Evolutionary conservation across 2,888 invertebrate species (phyloP), one percentile per base, ranked within the genome.

Genomic region (Andrena camellia): DNA sequence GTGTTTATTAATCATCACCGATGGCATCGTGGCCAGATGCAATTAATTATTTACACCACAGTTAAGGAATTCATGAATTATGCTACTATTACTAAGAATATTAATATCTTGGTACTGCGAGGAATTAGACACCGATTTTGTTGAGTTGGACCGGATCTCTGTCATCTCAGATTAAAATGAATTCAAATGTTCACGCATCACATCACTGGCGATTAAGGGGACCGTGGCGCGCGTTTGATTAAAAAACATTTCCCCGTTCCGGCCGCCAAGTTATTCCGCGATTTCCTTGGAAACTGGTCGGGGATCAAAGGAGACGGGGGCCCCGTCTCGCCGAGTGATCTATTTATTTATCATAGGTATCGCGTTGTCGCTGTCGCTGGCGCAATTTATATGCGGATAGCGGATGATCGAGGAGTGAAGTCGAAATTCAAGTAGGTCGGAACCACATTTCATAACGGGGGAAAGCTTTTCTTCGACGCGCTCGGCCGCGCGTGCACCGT

Each of bases 331-430:
- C 10, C 2, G 4, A 52, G 26, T 60, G 72, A 81, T 78, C 66
- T 71, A 83, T 78, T 82, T 82, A 82, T 83, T 83, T 78, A 82
- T 78, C 73, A 63, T 67, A 82, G 72, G 63, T 83, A 70, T 70
- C 13, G 69, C 35, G 35, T 20, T 26, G 69, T 26, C 52, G 52
- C 50, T 66, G 83, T 74, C 83, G 48, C 64, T 10, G 50, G 26
- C n/a, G 73, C 63, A 83, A 83, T 83, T 82, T 82, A 68, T 83
- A 81, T 73, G 57, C 77, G 70, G 64, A 77, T 81, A 82, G 69
- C 69, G 72, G 67, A 73, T 77, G 77, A 83, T 81, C 81, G 71
- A 35, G 68, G 54, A 72, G 77, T 72, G 64, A 60, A 60, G 77
- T 63, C 72, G 69, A 81, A 66, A 72, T 81, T 76, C 81, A 83